phyloP scores from a whole-genome alignment of 2,888 invertebrate genomes.

The Lamellibrachia satsuma region DNA sequence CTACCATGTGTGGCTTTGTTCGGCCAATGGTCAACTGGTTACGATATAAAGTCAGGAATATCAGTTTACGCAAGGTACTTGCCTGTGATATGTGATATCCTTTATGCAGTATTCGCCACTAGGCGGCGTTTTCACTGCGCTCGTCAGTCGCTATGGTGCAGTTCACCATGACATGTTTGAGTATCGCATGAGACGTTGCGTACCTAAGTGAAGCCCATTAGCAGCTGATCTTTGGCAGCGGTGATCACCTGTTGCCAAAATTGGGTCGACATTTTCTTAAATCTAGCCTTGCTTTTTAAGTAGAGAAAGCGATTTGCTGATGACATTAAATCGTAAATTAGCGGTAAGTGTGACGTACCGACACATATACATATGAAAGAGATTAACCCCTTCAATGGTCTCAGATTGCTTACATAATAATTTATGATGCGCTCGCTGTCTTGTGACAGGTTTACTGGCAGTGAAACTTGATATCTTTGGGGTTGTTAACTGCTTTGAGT shows the following conservation, averaged over 20 bases:
- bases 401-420: not conserved
- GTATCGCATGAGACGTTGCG: not conserved
- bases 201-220: not conserved
- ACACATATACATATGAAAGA: not conserved
- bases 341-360: not conserved
- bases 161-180: not conserved
- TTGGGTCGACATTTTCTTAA: not conserved
- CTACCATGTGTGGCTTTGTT: not conserved
- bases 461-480: not conserved
- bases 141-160: not conserved
- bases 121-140: not conserved
- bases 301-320: not conserved
- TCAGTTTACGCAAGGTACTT: not conserved
- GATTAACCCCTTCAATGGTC: not conserved
- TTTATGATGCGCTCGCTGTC: not conserved
- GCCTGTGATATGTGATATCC: not conserved
- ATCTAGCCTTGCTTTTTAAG: not conserved
- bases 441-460: not conserved
- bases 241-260: not conserved
- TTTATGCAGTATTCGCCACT: not conserved
- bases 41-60: not conserved
- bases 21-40: not conserved
- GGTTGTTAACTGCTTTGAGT: not conserved
- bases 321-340: not conserved
- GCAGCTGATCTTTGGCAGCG: not conserved